Evolutionary conservation across 2,888 invertebrate species (phyloP).

Genomic region (Amblyjoppa fuscipennis): DNA sequence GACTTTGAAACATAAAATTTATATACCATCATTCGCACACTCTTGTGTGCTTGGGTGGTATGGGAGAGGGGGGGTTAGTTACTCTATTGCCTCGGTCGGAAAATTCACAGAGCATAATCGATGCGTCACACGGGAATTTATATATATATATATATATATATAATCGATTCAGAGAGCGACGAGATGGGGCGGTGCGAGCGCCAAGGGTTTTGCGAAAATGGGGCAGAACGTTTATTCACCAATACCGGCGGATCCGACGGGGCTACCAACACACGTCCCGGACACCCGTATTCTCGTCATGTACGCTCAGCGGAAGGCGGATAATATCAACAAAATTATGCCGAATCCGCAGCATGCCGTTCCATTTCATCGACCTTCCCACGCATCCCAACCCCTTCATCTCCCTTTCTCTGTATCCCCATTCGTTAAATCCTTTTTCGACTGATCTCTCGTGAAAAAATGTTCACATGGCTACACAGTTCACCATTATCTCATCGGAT

Average conservation of each 20-base stretch:
- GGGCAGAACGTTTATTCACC: neutral
- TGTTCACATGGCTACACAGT: slow-evolving; percentile 43
- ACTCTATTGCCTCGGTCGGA: neutral
- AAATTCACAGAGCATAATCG: slow-evolving; percentile 35
- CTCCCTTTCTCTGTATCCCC: neutral
- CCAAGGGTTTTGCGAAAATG: neutral
- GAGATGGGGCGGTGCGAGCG: neutral
- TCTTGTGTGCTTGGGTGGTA: neutral
- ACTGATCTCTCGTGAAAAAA: slow-evolving; percentile 40
- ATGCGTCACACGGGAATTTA: slow-evolving; percentile 33
- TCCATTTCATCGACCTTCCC: slow-evolving; percentile 32
- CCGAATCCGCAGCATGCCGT: slow-evolving; percentile 37
- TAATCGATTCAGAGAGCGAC: too few species aligned
- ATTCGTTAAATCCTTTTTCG: slow-evolving; percentile 14
- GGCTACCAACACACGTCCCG: neutral
- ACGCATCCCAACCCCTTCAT: neutral
- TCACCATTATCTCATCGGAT: slow-evolving; percentile 36
- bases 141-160: neutral
- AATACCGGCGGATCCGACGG: neutral
- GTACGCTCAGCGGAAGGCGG: slow-evolving; percentile 1
- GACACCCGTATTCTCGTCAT: slow-evolving; percentile 3
- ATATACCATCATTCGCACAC: slow-evolving; percentile 40
- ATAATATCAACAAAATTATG: slow-evolving; percentile 56
- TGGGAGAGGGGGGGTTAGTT: slow-evolving; percentile 5
- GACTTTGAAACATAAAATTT: slow-evolving; percentile 42